These are phyloP conservation scores for Drosophila orosa DNA, from an alignment of 1,140 invertebrate species.

Conservation along the genomic window DNA sequence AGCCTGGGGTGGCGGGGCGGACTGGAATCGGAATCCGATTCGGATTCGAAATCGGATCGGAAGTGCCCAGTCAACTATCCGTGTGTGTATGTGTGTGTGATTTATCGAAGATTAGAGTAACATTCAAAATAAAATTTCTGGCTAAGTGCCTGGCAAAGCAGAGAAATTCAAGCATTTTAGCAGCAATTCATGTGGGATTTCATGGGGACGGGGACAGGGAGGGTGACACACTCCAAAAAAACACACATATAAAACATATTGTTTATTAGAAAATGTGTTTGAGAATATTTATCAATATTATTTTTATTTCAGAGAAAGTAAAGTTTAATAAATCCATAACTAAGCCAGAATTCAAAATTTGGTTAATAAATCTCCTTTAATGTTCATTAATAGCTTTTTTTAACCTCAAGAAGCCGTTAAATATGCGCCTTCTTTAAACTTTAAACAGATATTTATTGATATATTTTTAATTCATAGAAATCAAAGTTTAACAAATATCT, in stretches of 20 bases:
- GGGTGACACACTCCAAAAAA: constrained; percentile 12
- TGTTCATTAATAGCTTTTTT: too few species aligned
- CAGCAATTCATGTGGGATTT: constrained; percentile 77
- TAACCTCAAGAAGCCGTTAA: too few species aligned
- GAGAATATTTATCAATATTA: not conserved
- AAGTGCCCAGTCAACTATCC: constrained; percentile 70
- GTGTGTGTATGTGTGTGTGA: constrained; percentile 44
- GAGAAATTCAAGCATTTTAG: constrained; percentile 51
- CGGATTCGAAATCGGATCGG: constrained; percentile 17
- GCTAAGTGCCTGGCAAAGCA: constrained; percentile 78
- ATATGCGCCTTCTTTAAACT: not conserved
- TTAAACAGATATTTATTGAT: not conserved
- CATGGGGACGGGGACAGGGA: not conserved
- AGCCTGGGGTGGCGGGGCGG: constrained; percentile 5
- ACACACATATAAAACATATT: not conserved
- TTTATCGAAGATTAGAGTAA: constrained; percentile 80
- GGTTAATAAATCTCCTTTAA: too few species aligned
- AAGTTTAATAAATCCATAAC: too few species aligned
- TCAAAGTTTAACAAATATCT: not conserved
- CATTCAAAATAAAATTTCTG: constrained; percentile 78
- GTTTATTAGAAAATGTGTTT: not conserved
- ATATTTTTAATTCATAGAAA: too few species aligned
- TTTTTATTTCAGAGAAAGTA: too few species aligned
- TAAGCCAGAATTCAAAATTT: too few species aligned
- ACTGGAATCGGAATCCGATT: constrained; percentile 15